Conservation (phyloP, 2,113 vertebrate species). For the Brachypodius melanocephalos region DNA sequence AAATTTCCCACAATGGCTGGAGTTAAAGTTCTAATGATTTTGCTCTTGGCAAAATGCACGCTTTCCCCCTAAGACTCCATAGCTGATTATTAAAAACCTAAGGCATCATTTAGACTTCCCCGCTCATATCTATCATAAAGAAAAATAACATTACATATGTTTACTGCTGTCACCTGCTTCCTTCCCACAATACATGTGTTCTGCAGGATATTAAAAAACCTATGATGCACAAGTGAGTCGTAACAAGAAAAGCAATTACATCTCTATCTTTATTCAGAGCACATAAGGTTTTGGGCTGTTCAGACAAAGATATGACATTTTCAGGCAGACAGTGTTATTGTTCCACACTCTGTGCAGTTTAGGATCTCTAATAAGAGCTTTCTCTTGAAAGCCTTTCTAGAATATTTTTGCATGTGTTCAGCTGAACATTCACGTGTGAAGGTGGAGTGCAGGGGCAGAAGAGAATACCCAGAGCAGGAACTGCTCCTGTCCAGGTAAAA, state of each 20-base stretch:
- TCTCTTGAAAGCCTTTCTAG: constrained; percentile 31
- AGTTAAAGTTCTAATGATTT: constrained; percentile 36
- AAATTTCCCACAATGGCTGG: neutral
- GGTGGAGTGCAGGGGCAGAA: neutral
- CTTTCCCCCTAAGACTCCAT: neutral
- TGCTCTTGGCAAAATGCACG: constrained; percentile 18
- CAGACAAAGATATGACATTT: constrained; percentile 67
- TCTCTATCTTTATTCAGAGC: constrained; percentile 70
- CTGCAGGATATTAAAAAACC: constrained; percentile 75
- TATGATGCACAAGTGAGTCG: constrained; percentile 73
- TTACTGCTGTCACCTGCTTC: constrained; percentile 67
- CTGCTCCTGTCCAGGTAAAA: rapidly evolving
- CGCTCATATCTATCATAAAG: constrained; percentile 57
- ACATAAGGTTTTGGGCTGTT: constrained; percentile 53
- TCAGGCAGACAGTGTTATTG: constrained; percentile 49
- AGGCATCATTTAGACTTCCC: constrained; percentile 22
- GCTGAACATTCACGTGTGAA: neutral
- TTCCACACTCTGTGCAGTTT: constrained; percentile 33
- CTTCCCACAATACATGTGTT: constrained; percentile 70
- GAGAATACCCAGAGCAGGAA: neutral
- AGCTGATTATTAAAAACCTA: constrained; percentile 47
- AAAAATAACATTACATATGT: constrained; percentile 62
- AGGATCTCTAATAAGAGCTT: constrained; percentile 53
- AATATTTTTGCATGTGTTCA: constrained; percentile 39
- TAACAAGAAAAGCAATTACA: constrained; percentile 74